phyloP scores from a whole-genome alignment of 2,113 vertebrate genomes.

The Hoplias malabaricus region DNA sequence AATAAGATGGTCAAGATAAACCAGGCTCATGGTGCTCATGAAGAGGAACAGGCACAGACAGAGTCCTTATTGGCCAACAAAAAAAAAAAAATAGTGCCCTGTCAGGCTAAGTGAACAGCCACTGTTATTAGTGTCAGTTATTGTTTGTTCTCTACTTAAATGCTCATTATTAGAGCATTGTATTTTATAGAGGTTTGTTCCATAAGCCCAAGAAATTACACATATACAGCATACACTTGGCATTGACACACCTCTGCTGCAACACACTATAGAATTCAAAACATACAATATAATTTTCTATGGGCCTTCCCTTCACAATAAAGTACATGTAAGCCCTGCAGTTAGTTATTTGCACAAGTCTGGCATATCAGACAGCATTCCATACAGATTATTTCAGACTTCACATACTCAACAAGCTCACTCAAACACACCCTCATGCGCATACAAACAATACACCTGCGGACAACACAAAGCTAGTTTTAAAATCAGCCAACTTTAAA shows the following conservation, averaged over 20 bases:
- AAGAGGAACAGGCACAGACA: background rate
- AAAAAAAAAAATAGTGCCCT: background rate
- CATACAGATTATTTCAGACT: background rate
- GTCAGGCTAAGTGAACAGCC: background rate
- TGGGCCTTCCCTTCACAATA: conserved; percentile 13
- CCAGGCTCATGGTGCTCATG: background rate
- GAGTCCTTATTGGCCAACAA: conserved; percentile 3
- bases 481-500: no score
- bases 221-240: background rate
- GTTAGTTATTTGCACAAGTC: background rate
- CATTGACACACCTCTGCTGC: background rate
- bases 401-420: background rate
- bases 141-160: background rate
- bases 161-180: background rate
- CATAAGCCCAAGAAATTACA: background rate
- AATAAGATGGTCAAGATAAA: background rate
- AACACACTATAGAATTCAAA: background rate
- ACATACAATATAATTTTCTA: background rate
- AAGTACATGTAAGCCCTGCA: background rate
- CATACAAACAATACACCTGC: background rate
- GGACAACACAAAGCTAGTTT: background rate
- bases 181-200: background rate
- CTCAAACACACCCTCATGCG: background rate
- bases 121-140: conserved; percentile 17
- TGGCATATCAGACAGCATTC: conserved; percentile 9